Conservation (phyloP, 2,113 vertebrate genomes). For the Cepphus grylle region DNA sequence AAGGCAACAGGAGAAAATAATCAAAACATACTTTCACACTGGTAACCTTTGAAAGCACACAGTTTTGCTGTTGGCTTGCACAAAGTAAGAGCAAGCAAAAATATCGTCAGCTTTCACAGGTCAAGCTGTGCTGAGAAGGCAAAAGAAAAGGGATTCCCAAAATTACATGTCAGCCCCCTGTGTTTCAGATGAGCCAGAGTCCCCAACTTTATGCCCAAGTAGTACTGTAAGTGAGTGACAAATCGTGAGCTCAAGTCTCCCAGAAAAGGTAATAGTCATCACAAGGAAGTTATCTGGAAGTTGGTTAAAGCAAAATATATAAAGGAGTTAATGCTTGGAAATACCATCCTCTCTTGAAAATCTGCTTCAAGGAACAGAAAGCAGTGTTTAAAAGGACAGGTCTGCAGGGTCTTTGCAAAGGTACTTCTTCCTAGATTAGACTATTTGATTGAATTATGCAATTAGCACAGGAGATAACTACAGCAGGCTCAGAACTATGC, state of each 20-base stretch:
- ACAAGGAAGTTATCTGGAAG: not conserved
- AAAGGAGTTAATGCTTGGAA: not conserved
- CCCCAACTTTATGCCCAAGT: not conserved
- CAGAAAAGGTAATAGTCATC: not conserved
- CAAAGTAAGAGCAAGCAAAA: not conserved
- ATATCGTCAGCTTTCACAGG: not conserved
- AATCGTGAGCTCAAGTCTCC: not conserved
- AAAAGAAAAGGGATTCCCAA: not conserved
- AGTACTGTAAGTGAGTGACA: not conserved
- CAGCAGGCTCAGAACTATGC: not conserved
- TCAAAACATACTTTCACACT: not conserved
- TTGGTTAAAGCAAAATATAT: not conserved
- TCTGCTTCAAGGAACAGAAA: not conserved
- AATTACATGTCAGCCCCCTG: rapidly evolving
- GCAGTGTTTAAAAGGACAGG: not conserved
- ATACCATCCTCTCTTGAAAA: not conserved
- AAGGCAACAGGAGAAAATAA: not conserved
- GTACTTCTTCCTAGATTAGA: not conserved
- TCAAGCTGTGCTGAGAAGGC: not conserved
- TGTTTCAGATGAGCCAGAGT: not conserved
- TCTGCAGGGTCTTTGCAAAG: not conserved
- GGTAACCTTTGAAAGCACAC: not conserved
- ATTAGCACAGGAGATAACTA: not conserved
- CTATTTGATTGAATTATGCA: not conserved
- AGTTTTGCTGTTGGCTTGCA: not conserved